A percentile compares a stretch with the other conserved stretches of the same genome.
These are phyloP conservation scores for Bovichtus variegatus DNA, from an alignment of 2,797 vertebrate species.

Conservation along the genomic window DNA sequence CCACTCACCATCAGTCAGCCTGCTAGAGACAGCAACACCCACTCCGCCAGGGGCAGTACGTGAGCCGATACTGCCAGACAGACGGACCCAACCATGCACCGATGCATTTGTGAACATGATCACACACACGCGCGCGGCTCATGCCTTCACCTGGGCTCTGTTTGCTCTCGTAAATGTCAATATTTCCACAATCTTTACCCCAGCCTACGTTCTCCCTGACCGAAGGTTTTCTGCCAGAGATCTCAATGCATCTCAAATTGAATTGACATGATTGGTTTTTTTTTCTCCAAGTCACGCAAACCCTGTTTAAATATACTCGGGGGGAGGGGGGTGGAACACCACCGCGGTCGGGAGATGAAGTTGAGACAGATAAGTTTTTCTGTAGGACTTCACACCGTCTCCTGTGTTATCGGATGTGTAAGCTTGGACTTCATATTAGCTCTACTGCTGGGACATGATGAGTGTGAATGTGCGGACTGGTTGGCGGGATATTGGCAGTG, in stretches of 20 bases:
- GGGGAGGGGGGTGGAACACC: neutral
- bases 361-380: constrained; percentile 78
- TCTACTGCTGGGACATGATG: constrained; percentile 66
- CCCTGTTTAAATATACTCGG: constrained; percentile 59
- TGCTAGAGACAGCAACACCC: constrained; percentile 45
- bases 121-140: constrained; percentile 41
- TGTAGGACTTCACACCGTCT: constrained; percentile 74
- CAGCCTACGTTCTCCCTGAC: constrained; percentile 55
- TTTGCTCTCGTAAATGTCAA: constrained; percentile 82
- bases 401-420: constrained; percentile 72
- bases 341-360: constrained; percentile 56
- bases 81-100: constrained; percentile 58
- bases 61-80: constrained; percentile 59
- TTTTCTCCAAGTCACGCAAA: constrained; percentile 19
- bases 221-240: constrained; percentile 45
- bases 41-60: constrained; percentile 61
- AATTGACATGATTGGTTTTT: constrained; percentile 61
- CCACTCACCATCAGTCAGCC: constrained; percentile 73
- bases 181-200: constrained; percentile 82
- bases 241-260: constrained; percentile 75
- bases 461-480: constrained; percentile 56
- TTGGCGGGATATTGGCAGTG: constrained; percentile 62
- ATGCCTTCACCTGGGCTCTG: constrained; percentile 76
- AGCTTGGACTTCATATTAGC: constrained; percentile 77
- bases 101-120: constrained; percentile 63